Base-by-base conservation (phyloP, 2,888 invertebrate genomes). In the Plebejus argus region DNA sequence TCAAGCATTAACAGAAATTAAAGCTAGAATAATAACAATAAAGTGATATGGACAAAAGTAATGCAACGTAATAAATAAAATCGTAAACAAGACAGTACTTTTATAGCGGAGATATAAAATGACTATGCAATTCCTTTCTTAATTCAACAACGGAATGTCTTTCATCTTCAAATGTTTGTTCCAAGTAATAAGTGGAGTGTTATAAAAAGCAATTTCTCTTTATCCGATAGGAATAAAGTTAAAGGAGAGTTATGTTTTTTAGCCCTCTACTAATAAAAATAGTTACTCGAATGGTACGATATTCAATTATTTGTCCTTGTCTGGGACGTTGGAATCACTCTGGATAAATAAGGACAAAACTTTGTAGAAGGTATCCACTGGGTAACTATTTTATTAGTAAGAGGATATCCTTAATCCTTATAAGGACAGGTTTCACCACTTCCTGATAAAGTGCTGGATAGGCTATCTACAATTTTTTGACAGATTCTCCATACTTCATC, bases 51-150 rank as follows among this genome's bases (percentile, higher is more conserved):
- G 74, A 20, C 23, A 20, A 72, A 72, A 49, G 72, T 45, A 74
- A 74, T 49, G 28, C 4, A 53, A 18, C 20, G 53, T 8, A 49
- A 45, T 72, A 72, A 72, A 53, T 74, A 74, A 74, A 74, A 74
- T 23, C 49, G 53, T 53, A 74, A 53, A 72, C 45, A 72, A 53
- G 53, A 49, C 23, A 6, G 72, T 72, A 72, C 71, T 53, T 74
- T 74, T 74, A 53, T 23, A 49, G 28, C 74, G 45, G 49, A 53
- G 74, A 53, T 28, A 74, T 74, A 74, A 74, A 74, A 74, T 49
- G 28, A 28, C 23, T 74, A 53, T 74, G 53, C 23, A 74, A 74
- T 74, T 74, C 23, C 53, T 49, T 74, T 74, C 23, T 74, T 23
- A 53, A 74, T 53, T 28, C 53, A 53, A 53, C 23, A 33, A 53